A percentile compares a stretch with the other conserved stretches of the same genome.
Evolutionary conservation across 2,113 vertebrate genomes (phyloP).

Genomic region (Dunckerocampus dactyliophorus): DNA sequence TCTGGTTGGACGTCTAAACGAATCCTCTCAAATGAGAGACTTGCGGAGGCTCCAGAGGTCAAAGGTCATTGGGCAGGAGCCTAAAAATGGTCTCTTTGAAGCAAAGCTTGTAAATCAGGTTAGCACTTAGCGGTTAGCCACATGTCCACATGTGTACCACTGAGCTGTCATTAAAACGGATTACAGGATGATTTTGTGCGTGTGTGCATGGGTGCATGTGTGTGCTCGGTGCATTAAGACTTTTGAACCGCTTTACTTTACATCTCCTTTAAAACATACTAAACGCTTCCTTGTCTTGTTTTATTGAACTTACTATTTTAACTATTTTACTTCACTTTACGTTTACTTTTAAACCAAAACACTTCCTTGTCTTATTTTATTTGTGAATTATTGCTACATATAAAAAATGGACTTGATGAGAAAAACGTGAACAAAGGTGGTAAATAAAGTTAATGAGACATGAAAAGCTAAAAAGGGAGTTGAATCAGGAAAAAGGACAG

Average conservation of each 20-base stretch:
- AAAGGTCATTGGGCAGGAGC: not conserved
- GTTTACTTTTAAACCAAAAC: no score
- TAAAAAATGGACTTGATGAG: not conserved
- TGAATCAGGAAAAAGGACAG: not conserved
- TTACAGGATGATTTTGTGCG: constrained; percentile 31
- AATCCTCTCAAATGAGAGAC: not conserved
- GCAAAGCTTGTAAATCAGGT: constrained; percentile 23
- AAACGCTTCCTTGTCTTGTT: no score
- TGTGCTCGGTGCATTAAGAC: not conserved
- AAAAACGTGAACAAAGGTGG: not conserved
- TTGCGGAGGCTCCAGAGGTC: not conserved
- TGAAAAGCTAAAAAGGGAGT: no score
- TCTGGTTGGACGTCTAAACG: no score
- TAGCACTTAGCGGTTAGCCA: constrained; percentile 11
- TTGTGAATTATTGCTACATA: not conserved
- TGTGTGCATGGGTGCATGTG: not conserved
- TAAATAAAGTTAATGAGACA: no score
- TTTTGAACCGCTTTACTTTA: no score
- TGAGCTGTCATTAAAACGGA: constrained; percentile 39
- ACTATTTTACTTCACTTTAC: no score
- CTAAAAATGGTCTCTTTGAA: constrained; percentile 3
- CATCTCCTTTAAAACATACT: no score
- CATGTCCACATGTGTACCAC: constrained; percentile 24
- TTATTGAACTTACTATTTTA: no score
- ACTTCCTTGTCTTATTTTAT: no score